Percentiles rank a stretch among this genome's conserved stretches.
Evolutionary conservation across 1,140 invertebrate genomes (phyloP).

Genomic region (Hesperophylax magnus): DNA sequence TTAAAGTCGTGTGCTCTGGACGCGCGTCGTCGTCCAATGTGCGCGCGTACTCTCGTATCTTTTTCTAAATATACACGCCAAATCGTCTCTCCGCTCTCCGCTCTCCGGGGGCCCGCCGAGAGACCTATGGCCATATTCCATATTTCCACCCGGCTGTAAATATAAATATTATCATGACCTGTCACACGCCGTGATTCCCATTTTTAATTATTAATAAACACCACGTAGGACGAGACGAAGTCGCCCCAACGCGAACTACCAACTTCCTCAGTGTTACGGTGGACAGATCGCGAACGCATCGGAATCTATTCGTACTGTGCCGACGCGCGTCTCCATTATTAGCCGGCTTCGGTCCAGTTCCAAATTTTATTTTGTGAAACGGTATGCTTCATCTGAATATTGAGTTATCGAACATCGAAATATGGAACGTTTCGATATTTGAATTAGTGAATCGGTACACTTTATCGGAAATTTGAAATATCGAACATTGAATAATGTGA

Average conservation of each 20-base stretch:
- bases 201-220: constrained; percentile 34
- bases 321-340: neutral
- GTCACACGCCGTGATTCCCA: constrained; percentile 19
- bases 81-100: constrained; percentile 2
- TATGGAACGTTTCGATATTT: neutral
- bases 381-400: neutral
- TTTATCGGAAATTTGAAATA: neutral
- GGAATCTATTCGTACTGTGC: neutral
- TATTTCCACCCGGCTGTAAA: too few relatives aligned
- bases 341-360: neutral
- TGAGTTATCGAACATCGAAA: neutral
- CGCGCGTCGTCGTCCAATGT: neutral
- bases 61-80: constrained; percentile 12
- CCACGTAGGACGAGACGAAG: neutral
- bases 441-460: neutral
- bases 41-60: neutral
- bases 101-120: neutral
- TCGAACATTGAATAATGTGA: neutral
- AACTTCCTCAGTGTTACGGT: too few relatives aligned
- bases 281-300: too few relatives aligned
- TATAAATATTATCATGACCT: constrained; percentile 25
- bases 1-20: too few relatives aligned
- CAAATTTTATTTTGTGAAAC: neutral
- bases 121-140: too few relatives aligned
- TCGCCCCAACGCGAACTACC: too few relatives aligned